phyloP scores from a whole-genome alignment of 2,797 vertebrate species.

The Aquila chrysaetos region DNA sequence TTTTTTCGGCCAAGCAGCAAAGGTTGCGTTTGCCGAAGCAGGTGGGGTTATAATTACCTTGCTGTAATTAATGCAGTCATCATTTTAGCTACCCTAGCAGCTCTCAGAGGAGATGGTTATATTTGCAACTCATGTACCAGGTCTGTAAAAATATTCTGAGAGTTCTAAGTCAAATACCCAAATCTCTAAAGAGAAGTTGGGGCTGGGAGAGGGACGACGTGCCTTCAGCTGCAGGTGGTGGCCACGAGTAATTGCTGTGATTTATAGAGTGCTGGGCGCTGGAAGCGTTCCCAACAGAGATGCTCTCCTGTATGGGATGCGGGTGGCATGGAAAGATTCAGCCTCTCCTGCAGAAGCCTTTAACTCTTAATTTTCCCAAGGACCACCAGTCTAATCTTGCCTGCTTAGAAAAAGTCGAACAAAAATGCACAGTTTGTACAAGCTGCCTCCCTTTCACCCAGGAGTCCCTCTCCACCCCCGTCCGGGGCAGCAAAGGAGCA shows the following conservation, averaged over 20 bases:
- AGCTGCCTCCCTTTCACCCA: background rate
- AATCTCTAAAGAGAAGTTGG: background rate
- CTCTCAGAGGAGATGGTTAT: background rate
- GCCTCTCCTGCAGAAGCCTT: background rate
- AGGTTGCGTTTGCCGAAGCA: background rate
- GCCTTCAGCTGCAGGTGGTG: background rate
- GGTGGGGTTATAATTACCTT: conserved; percentile 8
- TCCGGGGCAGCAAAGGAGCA: background rate
- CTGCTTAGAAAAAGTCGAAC: background rate
- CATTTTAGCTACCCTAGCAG: background rate
- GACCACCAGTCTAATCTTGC: background rate
- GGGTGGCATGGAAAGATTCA: background rate
- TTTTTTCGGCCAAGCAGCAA: background rate
- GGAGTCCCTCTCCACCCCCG: background rate
- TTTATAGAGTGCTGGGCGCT: background rate
- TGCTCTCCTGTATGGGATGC: background rate
- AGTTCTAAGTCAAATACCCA: background rate
- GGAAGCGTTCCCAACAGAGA: background rate
- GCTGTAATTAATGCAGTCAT: conserved; percentile 22
- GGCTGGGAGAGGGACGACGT: background rate
- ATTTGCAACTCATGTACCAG: background rate
- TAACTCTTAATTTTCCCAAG: background rate
- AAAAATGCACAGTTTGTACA: background rate
- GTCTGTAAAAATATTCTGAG: background rate
- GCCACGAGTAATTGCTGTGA: background rate